These are phyloP conservation scores for Leuctra nigra DNA, from an alignment of 2,888 invertebrate species.

Conservation along the genomic window DNA sequence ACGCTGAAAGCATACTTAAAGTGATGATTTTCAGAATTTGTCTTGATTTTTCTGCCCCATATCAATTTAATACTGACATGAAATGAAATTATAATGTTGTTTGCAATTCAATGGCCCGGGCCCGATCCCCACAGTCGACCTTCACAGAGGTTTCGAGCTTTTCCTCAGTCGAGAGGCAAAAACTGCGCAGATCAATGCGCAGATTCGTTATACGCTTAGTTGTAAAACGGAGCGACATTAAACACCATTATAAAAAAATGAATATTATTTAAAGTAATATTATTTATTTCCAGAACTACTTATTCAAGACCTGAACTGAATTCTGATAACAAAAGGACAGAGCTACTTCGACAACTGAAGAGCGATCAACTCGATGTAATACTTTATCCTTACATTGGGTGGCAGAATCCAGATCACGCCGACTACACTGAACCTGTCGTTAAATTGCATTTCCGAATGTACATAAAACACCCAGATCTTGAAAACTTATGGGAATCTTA, in stretches of 20 bases:
- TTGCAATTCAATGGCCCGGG: too few species aligned
- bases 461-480: slow-evolving; percentile 5
- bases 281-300: background rate
- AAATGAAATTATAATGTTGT: too few species aligned
- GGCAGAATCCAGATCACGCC: background rate
- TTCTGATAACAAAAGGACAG: background rate
- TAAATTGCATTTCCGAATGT: background rate
- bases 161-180: too few species aligned
- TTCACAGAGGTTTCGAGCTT: too few species aligned
- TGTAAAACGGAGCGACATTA: too few species aligned
- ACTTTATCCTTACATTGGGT: background rate
- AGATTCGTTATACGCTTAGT: too few species aligned
- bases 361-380: background rate
- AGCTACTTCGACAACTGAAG: background rate
- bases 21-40: too few species aligned
- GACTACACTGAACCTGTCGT: background rate
- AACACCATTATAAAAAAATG: background rate
- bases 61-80: too few species aligned
- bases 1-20: background rate
- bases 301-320: background rate
- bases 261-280: too few species aligned
- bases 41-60: too few species aligned
- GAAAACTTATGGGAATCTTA: slow-evolving; percentile 3
- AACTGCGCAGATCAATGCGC: too few species aligned
- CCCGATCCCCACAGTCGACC: too few species aligned